Conservation (phyloP, 1,140 invertebrate genomes). For the Heliothis virescens region DNA sequence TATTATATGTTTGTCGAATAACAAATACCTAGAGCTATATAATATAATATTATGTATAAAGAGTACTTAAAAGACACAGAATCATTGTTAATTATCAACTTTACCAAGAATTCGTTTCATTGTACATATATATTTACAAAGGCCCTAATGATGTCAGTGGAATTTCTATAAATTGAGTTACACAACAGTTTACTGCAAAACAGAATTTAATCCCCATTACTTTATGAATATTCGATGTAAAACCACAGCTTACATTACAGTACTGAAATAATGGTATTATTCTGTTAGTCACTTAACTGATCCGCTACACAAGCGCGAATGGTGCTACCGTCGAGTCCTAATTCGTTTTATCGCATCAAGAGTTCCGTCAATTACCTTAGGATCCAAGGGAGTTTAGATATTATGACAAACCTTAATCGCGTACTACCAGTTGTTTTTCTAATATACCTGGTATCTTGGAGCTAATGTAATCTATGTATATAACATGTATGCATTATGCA, state of each 20-base stretch:
- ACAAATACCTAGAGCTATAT: too few relatives aligned
- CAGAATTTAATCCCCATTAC: too few relatives aligned
- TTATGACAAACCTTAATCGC: neutral
- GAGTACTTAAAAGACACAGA: too few relatives aligned
- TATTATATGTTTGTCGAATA: too few relatives aligned
- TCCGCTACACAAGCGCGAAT: neutral
- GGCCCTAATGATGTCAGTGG: too few relatives aligned
- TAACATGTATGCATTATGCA: neutral
- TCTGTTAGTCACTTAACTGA: neutral
- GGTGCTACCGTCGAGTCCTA: neutral
- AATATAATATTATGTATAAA: too few relatives aligned
- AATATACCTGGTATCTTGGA: neutral
- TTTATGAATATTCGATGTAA: neutral
- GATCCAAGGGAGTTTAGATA: neutral
- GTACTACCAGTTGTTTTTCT: neutral
- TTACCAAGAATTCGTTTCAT: too few relatives aligned
- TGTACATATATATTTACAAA: too few relatives aligned
- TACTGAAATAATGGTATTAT: constrained; percentile 5
- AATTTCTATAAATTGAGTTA: too few relatives aligned
- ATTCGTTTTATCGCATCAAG: constrained; percentile 11
- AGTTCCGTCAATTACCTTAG: neutral
- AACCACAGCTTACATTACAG: neutral
- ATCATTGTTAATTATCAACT: too few relatives aligned
- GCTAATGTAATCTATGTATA: too few relatives aligned
- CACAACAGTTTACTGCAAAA: too few relatives aligned